Base-by-base conservation (phyloP, 2,113 vertebrate species). In the Gymnarchus niloticus region DNA sequence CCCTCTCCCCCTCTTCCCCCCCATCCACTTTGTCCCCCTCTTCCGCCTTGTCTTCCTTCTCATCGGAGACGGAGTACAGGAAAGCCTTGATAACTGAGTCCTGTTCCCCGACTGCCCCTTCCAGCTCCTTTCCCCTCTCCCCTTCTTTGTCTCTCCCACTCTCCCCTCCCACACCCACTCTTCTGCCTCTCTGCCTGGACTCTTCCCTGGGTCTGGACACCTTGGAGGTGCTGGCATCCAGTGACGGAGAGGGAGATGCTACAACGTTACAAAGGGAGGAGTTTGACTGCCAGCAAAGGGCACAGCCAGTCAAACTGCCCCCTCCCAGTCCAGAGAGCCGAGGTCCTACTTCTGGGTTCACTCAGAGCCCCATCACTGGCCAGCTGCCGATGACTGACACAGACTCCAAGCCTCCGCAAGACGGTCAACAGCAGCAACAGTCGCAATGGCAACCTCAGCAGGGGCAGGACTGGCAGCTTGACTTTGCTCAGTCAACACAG, bases 91-190 rank as follows among this genome's bases (percentile, higher is more conserved):
- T 2, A 6, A 14, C 56, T 33, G 1, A 17, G 33, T 25, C 28
- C 33, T 12, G 8, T 76, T 23, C 33, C 78, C 65, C 12, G 25
- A n/a, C 84, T 90, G 83, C 1, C 46, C 91, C 84, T 44, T 89
- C 87, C 25, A 87, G 87, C 65, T 88, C 91, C 88, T 21, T 91
- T 88, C 2, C 89, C 77, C 65, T 82, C 1, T 91, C 92, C 14
- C 89, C 91, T 0, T 92, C 93, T 6, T 93, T 93, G 0, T 90
- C 92, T 3, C 93, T 92, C 59, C 92, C 93, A 1, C 88, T 92
- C 9, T 94, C 92, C 41, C 89, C 91, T 1, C 87, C 88, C 61
- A 19, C 84, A 87, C 73, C 91, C 86, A n/a, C 91, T 82, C 14
- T 92, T 87, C 65, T 92, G 87, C 52, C 88, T 84, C 84, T 90